Conservation (phyloP, 2,113 vertebrate genomes). For the Triplophysa rosa region DNA sequence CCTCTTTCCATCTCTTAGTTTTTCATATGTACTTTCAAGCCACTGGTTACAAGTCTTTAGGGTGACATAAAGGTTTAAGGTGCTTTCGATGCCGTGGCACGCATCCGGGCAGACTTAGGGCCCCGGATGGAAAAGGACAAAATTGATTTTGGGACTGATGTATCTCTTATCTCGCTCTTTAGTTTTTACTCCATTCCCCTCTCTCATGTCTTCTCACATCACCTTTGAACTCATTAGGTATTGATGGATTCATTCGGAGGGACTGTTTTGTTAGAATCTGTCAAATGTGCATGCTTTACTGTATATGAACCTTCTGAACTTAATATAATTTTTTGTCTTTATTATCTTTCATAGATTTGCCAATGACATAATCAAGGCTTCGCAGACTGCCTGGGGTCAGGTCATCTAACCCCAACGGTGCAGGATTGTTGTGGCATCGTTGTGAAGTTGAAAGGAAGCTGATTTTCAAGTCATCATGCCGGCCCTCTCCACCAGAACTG, state of each 20-base stretch:
- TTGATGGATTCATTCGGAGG: background rate
- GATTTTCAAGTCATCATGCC: conserved; percentile 42
- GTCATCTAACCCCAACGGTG: conserved; percentile 3
- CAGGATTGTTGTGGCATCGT: conserved; percentile 11
- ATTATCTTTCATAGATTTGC: conserved; percentile 28
- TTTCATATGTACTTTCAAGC: conserved; percentile 54
- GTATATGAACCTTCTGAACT: background rate
- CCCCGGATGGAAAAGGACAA: conserved; percentile 28
- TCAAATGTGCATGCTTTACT: background rate
- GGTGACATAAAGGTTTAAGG: conserved; percentile 49
- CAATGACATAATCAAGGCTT: conserved; percentile 45
- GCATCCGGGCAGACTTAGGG: conserved; percentile 29
- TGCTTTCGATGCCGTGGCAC: conserved; percentile 31
- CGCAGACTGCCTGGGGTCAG: conserved; percentile 37
- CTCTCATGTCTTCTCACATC: background rate
- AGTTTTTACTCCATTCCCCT: background rate
- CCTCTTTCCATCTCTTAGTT: conserved; percentile 40
- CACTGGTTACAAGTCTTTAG: conserved; percentile 49
- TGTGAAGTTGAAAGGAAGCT: conserved; percentile 18
- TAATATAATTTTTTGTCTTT: background rate
- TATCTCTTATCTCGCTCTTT: conserved; percentile 5
- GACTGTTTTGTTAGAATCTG: background rate
- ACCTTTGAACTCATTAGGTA: conserved; percentile 10
- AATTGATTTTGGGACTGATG: conserved; percentile 33
- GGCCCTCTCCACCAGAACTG: conserved; percentile 49